These are phyloP conservation scores for Eupithecia vulgata DNA, from an alignment of 2,888 invertebrate genomes.

Conservation along the genomic window DNA sequence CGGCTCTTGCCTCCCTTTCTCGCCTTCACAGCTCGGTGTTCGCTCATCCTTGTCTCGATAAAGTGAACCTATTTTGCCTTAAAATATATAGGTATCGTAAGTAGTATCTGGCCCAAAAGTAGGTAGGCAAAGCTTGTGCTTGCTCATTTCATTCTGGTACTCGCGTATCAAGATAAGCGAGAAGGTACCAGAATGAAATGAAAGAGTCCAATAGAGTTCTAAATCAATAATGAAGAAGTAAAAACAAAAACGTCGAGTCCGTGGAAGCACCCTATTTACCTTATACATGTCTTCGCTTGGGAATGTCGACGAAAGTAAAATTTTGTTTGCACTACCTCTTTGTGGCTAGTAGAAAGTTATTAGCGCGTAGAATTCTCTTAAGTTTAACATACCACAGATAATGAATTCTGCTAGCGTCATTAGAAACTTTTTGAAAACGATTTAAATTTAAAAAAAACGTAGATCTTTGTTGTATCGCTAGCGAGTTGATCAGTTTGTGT, in stretches of 20 bases:
- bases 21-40: too few species aligned
- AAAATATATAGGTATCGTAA: too few species aligned
- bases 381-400: background rate
- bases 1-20: too few species aligned
- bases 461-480: background rate
- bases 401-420: constrained; percentile 4
- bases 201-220: too few species aligned
- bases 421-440: constrained; percentile 2
- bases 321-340: background rate
- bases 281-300: background rate
- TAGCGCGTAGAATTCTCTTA: background rate
- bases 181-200: too few species aligned
- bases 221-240: too few species aligned
- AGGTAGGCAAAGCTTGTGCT: too few species aligned
- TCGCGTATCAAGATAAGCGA: too few species aligned
- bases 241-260: background rate
- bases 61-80: too few species aligned
- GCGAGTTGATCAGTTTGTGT: background rate
- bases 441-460: background rate
- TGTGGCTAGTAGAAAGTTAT: background rate
- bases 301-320: background rate
- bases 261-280: background rate
- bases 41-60: too few species aligned
- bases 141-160: too few species aligned
- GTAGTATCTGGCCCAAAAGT: too few species aligned